A percentile compares a stretch with the other conserved stretches of the same genome.
Evolutionary conservation across 2,113 vertebrate species (phyloP).

Genomic region (Sterrhoptilus dennistouni): DNA sequence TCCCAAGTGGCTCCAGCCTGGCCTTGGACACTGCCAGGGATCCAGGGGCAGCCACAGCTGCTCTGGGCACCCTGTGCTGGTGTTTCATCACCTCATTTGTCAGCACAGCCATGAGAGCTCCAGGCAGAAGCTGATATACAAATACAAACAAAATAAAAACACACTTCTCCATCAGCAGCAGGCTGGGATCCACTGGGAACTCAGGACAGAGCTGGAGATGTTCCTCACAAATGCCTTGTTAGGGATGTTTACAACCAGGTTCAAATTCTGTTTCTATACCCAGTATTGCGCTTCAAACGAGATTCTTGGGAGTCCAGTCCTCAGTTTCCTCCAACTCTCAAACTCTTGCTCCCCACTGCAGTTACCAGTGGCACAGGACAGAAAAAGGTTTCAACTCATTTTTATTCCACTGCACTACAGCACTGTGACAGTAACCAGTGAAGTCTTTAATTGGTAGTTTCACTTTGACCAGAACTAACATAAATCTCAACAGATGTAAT

Average conservation of each 20-base stretch:
- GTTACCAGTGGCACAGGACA: background rate
- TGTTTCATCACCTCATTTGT: background rate
- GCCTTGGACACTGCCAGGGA: background rate
- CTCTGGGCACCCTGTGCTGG: background rate
- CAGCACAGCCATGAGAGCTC: background rate
- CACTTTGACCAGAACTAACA: slow-evolving; percentile 13
- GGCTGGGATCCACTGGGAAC: background rate
- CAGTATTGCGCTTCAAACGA: background rate
- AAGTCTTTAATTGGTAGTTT: background rate
- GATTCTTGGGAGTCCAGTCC: background rate
- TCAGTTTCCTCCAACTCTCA: background rate
- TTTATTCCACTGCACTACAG: background rate
- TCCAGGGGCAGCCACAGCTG: background rate
- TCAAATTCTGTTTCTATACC: rapidly evolving
- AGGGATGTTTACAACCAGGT: rapidly evolving
- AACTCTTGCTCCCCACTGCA: background rate
- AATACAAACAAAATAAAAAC: background rate
- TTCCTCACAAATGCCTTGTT: rapidly evolving
- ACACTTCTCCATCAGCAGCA: background rate
- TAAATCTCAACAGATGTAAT: slow-evolving; percentile 1
- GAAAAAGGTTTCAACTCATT: background rate
- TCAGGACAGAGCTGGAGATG: background rate
- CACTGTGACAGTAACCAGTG: background rate
- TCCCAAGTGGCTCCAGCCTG: background rate
- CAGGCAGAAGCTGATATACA: background rate